A percentile compares a stretch with the other conserved stretches of the same genome.
These are phyloP conservation scores for Coracias cyanogaster DNA, from an alignment of 2,797 vertebrate genomes.

Conservation along the genomic window DNA sequence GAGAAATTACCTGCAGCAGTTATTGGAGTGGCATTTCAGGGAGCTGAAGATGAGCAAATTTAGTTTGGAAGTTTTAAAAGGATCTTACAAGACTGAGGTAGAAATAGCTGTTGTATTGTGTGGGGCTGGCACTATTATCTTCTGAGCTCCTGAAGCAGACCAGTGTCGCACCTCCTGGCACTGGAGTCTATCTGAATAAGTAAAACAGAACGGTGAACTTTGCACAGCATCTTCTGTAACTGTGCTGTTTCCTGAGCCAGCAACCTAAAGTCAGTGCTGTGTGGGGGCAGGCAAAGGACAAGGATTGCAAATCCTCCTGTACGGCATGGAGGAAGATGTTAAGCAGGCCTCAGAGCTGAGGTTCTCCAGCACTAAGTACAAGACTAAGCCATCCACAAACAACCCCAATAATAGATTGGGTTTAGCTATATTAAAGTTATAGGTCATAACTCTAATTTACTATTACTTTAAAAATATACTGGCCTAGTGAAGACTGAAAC, in stretches of 20 bases:
- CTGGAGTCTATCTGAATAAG: accelerated
- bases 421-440: background rate
- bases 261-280: background rate
- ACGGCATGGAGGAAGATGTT: background rate
- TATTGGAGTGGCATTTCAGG: background rate
- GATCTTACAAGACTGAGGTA: background rate
- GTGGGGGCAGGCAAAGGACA: background rate
- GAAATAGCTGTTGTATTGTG: background rate
- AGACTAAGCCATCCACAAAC: background rate
- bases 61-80: background rate
- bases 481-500: slow-evolving; percentile 3
- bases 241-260: background rate
- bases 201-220: background rate
- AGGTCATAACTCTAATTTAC: background rate
- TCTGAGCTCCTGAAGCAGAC: background rate
- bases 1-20: background rate
- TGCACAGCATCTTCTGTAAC: background rate
- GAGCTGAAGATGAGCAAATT: background rate
- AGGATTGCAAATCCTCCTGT: background rate
- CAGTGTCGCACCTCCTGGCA: background rate
- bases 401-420: background rate
- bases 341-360: accelerated
- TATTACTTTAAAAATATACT: background rate
- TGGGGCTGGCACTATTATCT: accelerated
- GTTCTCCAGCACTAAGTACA: background rate